Conservation (phyloP, 2,113 vertebrate species). For the Mellivora capensis region DNA sequence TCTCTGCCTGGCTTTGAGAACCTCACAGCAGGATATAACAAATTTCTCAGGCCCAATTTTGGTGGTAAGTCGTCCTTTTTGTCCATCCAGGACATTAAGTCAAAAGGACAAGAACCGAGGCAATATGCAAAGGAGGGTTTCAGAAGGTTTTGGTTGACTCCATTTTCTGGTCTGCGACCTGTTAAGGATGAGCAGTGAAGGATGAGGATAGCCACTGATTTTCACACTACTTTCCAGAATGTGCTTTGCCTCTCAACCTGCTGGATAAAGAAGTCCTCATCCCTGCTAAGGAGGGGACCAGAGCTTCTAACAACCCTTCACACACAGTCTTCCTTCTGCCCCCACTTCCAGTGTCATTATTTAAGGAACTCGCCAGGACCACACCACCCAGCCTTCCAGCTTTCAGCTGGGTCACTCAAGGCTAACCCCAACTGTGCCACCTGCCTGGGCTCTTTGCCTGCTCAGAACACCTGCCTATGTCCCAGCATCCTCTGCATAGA, state of each 20-base stretch:
- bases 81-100: not conserved
- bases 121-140: not conserved
- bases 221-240: not conserved
- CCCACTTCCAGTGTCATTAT: not conserved
- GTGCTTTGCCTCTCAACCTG: not conserved
- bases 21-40: conserved; percentile 93
- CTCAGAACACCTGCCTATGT: not conserved
- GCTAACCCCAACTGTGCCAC: not conserved
- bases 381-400: not conserved
- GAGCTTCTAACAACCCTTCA: not conserved
- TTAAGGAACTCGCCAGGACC: not conserved
- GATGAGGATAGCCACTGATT: not conserved
- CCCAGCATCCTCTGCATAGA: not conserved
- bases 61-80: conserved; percentile 85
- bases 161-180: not conserved
- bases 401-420: not conserved
- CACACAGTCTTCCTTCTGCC: not conserved
- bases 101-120: not conserved
- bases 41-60: conserved; percentile 92
- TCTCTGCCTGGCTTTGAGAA: conserved; percentile 91
- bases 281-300: accelerated
- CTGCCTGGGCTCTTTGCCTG: not conserved
- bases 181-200: not conserved
- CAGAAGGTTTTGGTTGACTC: not conserved
- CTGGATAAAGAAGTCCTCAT: not conserved